Base-by-base conservation (phyloP, 2,888 invertebrate genomes). In the Tenthredo amoena region DNA sequence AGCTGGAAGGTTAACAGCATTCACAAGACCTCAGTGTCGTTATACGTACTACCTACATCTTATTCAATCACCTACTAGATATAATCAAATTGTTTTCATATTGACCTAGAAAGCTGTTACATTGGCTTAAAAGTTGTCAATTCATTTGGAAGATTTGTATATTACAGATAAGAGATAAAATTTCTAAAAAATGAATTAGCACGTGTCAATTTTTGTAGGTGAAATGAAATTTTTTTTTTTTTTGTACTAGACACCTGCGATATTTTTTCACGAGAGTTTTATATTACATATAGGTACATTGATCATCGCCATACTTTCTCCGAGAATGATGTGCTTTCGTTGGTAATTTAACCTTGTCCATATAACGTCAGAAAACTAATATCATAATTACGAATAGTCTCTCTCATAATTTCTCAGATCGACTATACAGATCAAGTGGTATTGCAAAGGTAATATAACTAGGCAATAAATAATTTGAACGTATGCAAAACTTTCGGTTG, bases 401-500 rank as follows among this genome's bases (percentile, higher is more conserved):
- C 43, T 34, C 26, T 18, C 21, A 12, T 74, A 43, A 74, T 74
- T 74, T 74, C 10, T 43, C 40, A 74, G 37, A 55, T 15, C n/a
- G n/a, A 18, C 31, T 31, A 4, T 12, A 55, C 18, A 77, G 34
- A 55, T n/a, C 26, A 55, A 55, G 50, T 77, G 55, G 55, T 77
- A 55, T n/a, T 55, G 55, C 55, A n/a, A 21, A 21, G 26, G 26
- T 26, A 31, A 55, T 37, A 50, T 34, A 6, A 50, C 18, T 34
- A 77, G 55, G 50, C 77, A 55, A 31, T 77, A n/a, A 77, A 55
- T 77, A 31, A 77, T 34, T 34, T 31, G 5, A 72, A 72, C 40
- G 71, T 72, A 81, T 81, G 81, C 81, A 81, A 62, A 81, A 81
- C 81, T 81, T 81, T 81, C 81, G 21, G 58, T 37, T 40, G 62